Evolutionary conservation across 2,888 invertebrate genomes (phyloP).

Genomic region (Orthosia cruda): DNA sequence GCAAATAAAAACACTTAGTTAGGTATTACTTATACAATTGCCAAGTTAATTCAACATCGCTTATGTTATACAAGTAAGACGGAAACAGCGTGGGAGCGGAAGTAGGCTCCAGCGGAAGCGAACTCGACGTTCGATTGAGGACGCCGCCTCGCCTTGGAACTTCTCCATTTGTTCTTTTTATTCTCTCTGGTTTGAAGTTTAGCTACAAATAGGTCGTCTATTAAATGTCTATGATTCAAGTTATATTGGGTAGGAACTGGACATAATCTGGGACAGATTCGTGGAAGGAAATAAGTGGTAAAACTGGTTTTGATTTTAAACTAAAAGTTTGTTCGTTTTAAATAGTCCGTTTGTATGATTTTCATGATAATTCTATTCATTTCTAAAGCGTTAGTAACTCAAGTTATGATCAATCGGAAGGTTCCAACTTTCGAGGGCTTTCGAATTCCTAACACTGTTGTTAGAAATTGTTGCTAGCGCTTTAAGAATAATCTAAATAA

Average conservation of each 20-base stretch:
- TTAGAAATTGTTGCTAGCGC: too few species aligned
- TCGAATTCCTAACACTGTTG: too few species aligned
- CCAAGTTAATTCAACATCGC: constrained; percentile 45
- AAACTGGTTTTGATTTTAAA: neutral
- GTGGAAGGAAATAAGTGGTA: neutral
- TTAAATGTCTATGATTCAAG: constrained; percentile 45
- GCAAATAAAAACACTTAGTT: constrained; percentile 29
- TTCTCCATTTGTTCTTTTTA: constrained; percentile 60
- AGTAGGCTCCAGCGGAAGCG: constrained; percentile 72
- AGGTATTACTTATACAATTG: constrained; percentile 28
- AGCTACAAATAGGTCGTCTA: constrained; percentile 50
- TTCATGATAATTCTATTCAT: neutral
- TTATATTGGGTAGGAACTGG: constrained; percentile 13
- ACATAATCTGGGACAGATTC: constrained; percentile 2
- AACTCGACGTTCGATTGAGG: constrained; percentile 73
- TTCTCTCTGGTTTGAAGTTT: constrained; percentile 46
- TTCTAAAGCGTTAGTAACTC: too few species aligned
- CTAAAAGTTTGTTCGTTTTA: too few species aligned
- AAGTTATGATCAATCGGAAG: too few species aligned
- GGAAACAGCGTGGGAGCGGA: constrained; percentile 68
- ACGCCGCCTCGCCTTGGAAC: constrained; percentile 68
- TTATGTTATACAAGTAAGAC: constrained; percentile 55
- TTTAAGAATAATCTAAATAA: too few species aligned
- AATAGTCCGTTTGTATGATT: neutral
- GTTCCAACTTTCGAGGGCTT: too few species aligned